Conservation (phyloP, 2,888 invertebrate species). For the Uropetala carovei region DNA sequence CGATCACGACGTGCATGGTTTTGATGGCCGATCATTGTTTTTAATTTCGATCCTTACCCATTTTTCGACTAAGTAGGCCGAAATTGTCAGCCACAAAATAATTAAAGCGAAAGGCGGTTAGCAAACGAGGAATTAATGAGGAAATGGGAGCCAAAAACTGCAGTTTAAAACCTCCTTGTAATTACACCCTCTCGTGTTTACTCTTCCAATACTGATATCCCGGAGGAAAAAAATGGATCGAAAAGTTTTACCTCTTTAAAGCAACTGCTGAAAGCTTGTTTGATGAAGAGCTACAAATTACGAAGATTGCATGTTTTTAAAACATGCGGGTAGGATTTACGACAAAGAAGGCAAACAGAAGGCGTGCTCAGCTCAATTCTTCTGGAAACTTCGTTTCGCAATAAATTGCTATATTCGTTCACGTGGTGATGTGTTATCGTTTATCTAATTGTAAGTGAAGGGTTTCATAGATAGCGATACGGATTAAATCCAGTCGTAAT, state of each 20-base stretch:
- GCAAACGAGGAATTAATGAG: background rate
- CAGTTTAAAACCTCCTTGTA: background rate
- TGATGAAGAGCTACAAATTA: background rate
- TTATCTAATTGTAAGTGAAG: background rate
- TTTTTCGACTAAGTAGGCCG: background rate
- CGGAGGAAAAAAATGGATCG: background rate
- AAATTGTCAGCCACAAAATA: background rate
- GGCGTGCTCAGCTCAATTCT: background rate
- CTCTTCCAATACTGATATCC: background rate
- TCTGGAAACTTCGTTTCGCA: background rate
- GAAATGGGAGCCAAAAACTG: background rate
- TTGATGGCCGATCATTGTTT: background rate
- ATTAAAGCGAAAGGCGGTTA: background rate
- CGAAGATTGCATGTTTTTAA: background rate
- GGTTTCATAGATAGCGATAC: background rate
- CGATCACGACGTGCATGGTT: background rate
- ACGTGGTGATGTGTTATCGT: background rate
- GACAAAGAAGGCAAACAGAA: background rate
- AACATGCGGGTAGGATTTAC: background rate
- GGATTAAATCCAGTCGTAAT: background rate
- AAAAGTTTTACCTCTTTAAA: background rate
- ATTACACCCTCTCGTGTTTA: background rate
- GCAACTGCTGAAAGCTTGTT: background rate
- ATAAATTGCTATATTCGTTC: background rate
- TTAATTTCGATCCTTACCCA: background rate